Evolutionary conservation across 2,888 invertebrate species (phyloP).

Genomic region (Eretmocerus hayati): DNA sequence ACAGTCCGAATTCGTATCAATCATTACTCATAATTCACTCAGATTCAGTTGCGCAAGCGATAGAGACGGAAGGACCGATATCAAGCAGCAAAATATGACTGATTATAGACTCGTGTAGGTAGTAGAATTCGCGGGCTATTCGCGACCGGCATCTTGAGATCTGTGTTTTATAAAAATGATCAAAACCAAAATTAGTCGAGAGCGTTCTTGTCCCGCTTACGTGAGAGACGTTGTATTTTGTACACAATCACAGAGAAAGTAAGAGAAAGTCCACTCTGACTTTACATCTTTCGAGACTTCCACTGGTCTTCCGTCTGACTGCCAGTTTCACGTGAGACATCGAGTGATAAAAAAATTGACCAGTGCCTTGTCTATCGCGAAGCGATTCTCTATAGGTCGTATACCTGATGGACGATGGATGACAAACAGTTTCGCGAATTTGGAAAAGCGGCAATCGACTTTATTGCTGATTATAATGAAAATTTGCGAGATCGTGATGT

Average conservation of each 20-base stretch:
- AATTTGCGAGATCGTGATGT: conserved; percentile 71
- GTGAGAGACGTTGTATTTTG: conserved; percentile 25
- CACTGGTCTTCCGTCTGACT: background rate
- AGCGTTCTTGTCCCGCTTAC: conserved; percentile 8
- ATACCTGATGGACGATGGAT: conserved; percentile 59
- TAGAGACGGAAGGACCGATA: too few species aligned
- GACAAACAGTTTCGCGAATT: conserved; percentile 71
- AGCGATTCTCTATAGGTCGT: too few species aligned
- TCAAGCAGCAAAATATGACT: too few species aligned
- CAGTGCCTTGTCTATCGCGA: too few species aligned
- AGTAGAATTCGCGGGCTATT: too few species aligned
- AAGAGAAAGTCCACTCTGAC: conserved; percentile 33
- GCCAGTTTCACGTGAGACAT: conserved; percentile 13
- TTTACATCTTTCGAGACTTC: conserved; percentile 12
- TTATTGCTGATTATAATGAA: conserved; percentile 84
- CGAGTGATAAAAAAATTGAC: background rate
- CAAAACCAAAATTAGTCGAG: background rate
- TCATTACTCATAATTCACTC: too few species aligned
- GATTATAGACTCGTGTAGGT: too few species aligned
- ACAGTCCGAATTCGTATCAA: too few species aligned
- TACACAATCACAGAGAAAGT: conserved; percentile 38
- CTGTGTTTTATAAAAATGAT: too few species aligned
- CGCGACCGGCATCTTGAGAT: too few species aligned
- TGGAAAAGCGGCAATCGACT: conserved; percentile 82
- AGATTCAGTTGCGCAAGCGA: too few species aligned